These are phyloP conservation scores for Porites rus DNA, from an alignment of 92 coral and sea anemone genomes.

Conservation along the genomic window DNA sequence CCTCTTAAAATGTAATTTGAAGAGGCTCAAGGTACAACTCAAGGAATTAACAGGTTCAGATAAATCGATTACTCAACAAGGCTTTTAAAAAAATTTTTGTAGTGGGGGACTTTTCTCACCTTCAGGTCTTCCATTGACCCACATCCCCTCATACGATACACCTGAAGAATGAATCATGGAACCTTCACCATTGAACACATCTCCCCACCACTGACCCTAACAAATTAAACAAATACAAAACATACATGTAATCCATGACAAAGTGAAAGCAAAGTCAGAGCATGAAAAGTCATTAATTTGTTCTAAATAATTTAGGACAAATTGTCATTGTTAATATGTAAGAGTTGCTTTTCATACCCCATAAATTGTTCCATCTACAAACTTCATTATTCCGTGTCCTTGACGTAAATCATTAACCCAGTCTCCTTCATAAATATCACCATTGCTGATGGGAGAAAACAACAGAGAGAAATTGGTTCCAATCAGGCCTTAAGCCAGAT, in stretches of 20 bases:
- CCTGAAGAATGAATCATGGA: constrained; percentile 93
- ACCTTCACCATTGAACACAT: constrained; percentile 91
- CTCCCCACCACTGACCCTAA: constrained; percentile 99
- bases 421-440: constrained; percentile 94
- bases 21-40: too few species aligned
- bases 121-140: constrained; percentile 96
- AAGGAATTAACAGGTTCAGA: too few species aligned
- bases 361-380: constrained; percentile 91
- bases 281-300: too few species aligned
- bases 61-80: too few species aligned
- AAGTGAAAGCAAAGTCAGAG: too few species aligned
- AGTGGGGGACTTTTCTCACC: constrained; percentile 43
- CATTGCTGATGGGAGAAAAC: constrained; percentile 62
- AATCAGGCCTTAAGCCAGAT: not conserved
- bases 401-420: constrained; percentile 95
- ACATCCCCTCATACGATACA: constrained; percentile 89
- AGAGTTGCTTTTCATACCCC: constrained; percentile 49
- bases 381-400: constrained; percentile 97
- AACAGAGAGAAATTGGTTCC: not conserved
- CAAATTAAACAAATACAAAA: not conserved
- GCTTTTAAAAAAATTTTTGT: too few species aligned
- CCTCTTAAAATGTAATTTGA: too few species aligned
- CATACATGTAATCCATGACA: not conserved
- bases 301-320: too few species aligned
- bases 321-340: too few species aligned